A percentile compares a stretch with the other conserved stretches of the same genome.
phyloP scores from a whole-genome alignment of 2,797 vertebrate species.

The Cynodonichthys magdalenae region DNA sequence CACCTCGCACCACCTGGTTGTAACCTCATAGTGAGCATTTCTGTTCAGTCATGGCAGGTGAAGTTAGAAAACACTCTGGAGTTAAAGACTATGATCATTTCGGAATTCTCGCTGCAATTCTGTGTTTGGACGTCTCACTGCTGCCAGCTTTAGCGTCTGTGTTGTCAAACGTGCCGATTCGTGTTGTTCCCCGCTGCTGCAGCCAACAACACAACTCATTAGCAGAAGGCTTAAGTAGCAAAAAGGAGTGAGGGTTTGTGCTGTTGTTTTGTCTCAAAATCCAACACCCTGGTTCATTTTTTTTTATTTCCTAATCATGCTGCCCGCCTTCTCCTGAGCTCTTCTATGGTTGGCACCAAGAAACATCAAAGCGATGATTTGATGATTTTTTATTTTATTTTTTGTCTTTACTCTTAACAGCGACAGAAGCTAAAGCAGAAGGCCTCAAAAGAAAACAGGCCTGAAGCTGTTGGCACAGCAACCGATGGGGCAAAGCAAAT shows the following conservation, averaged over 20 bases:
- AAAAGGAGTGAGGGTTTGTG: background rate
- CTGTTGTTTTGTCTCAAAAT: slow-evolving; percentile 7
- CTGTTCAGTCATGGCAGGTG: slow-evolving; percentile 23
- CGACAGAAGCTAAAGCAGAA: slow-evolving; percentile 23
- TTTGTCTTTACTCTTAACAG: slow-evolving; percentile 27
- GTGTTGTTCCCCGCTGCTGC: slow-evolving; percentile 6
- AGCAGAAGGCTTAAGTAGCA: slow-evolving; percentile 9
- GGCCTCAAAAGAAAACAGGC: slow-evolving; percentile 47
- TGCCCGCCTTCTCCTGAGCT: slow-evolving; percentile 1
- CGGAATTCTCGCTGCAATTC: background rate
- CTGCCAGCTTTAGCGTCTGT: slow-evolving; percentile 17
- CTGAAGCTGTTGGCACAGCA: slow-evolving; percentile 51
- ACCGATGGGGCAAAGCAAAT: slow-evolving; percentile 25
- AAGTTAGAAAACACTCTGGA: background rate
- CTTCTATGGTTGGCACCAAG: background rate
- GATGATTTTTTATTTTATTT: slow-evolving; percentile 28
- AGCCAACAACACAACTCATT: slow-evolving; percentile 1
- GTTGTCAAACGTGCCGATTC: slow-evolving; percentile 18
- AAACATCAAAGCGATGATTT: slow-evolving; percentile 44
- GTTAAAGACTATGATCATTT: slow-evolving; percentile 19
- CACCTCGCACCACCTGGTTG: background rate
- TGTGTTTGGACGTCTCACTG: slow-evolving; percentile 12
- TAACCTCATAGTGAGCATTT: slow-evolving; percentile 20
- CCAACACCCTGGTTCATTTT: slow-evolving; percentile 14
- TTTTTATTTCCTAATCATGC: slow-evolving; percentile 5